A percentile compares a stretch with the other conserved stretches of the same genome.
These are phyloP conservation scores for Pseudorhombus dupliciocellatus DNA, from an alignment of 2,113 vertebrate genomes.

Conservation along the genomic window DNA sequence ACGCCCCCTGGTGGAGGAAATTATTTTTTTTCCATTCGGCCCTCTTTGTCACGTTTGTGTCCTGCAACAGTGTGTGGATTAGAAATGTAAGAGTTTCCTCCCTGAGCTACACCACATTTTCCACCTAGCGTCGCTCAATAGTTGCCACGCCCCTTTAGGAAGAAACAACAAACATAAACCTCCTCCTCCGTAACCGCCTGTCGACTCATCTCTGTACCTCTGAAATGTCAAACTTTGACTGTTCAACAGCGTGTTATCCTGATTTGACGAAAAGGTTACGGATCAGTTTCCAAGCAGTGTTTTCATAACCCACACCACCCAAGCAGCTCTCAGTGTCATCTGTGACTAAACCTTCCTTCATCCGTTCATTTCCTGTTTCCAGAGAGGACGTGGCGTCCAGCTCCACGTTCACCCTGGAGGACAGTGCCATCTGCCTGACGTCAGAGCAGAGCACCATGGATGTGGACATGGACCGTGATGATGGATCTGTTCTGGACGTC, in stretches of 20 bases:
- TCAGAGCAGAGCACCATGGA: slow-evolving; percentile 92
- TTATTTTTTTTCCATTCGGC: too few relatives aligned
- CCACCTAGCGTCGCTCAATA: too few relatives aligned
- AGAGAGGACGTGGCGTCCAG: slow-evolving; percentile 89
- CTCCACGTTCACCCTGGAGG: slow-evolving; percentile 93
- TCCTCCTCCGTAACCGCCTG: too few relatives aligned
- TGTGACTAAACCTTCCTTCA: neutral
- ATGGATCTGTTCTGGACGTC: slow-evolving; percentile 91
- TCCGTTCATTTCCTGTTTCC: slow-evolving; percentile 59
- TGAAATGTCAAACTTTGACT: slow-evolving; percentile 26
- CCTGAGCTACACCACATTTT: too few relatives aligned
- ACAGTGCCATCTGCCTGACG: slow-evolving; percentile 93
- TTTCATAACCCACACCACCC: neutral
- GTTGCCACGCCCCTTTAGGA: too few relatives aligned
- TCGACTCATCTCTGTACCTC: neutral
- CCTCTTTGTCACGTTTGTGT: too few relatives aligned
- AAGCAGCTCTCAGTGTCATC: neutral
- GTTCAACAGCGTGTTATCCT: too few relatives aligned
- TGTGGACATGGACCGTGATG: slow-evolving; percentile 88
- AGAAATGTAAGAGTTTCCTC: too few relatives aligned
- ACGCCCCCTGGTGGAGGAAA: slow-evolving; percentile 64
- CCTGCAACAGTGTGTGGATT: too few relatives aligned
- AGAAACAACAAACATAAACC: too few relatives aligned
- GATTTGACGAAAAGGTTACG: neutral
- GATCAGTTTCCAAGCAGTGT: slow-evolving; percentile 29